Evolutionary conservation across 2,888 invertebrate species (phyloP).

Genomic region (Megaustenia siamemsis): DNA sequence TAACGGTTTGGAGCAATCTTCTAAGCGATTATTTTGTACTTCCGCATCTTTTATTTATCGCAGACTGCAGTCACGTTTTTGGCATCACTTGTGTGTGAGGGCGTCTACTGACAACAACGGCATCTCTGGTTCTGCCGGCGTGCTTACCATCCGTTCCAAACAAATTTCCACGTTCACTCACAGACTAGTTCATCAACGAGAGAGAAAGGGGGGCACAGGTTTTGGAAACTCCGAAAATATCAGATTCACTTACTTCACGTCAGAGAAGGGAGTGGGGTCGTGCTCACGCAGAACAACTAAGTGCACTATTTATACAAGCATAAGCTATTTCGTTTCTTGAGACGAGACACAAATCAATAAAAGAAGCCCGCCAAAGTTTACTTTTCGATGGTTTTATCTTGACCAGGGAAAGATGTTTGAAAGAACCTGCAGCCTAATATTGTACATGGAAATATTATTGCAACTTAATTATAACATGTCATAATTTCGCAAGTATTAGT

Average conservation of each 20-base stretch:
- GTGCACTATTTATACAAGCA: background rate
- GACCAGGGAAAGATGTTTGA: background rate
- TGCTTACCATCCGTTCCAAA: slow-evolving; percentile 11
- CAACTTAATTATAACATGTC: background rate
- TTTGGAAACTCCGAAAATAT: background rate
- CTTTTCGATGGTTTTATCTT: background rate
- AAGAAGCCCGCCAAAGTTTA: background rate
- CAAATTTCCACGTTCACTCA: background rate
- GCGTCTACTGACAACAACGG: background rate
- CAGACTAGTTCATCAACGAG: background rate
- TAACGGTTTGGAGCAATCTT: no score
- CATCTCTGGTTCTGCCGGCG: background rate
- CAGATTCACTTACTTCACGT: slow-evolving; percentile 10
- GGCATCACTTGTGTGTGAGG: slow-evolving; percentile 14
- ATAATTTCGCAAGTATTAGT: background rate
- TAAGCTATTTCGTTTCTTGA: background rate
- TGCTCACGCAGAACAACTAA: background rate
- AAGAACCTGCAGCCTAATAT: background rate
- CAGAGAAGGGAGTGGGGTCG: slow-evolving; percentile 39
- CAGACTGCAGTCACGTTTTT: background rate
- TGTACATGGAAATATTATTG: background rate
- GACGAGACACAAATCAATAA: background rate
- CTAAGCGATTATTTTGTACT: no score
- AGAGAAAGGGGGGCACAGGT: background rate
- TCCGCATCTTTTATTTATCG: no score